Conservation (phyloP, 1,140 invertebrate genomes). For the Matsumurasca onukii region DNA sequence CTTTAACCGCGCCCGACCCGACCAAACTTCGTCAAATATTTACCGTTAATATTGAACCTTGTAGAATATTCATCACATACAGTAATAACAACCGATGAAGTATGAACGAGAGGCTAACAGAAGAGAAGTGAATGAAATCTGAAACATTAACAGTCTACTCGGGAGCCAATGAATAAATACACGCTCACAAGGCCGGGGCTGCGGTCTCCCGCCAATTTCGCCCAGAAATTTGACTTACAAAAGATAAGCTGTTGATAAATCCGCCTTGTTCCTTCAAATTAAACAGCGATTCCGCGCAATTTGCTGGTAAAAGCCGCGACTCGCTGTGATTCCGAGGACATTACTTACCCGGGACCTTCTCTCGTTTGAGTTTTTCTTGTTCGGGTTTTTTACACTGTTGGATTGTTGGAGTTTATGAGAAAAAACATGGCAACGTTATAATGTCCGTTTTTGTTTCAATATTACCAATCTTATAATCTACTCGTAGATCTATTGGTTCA, state of each 20-base stretch:
- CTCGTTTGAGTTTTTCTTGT: too few relatives aligned
- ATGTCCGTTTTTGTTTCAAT: not conserved
- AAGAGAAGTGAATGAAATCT: too few relatives aligned
- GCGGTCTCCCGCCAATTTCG: not conserved
- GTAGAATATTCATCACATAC: too few relatives aligned
- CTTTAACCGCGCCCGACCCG: too few relatives aligned
- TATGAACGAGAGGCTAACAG: too few relatives aligned
- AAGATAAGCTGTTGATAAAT: constrained; percentile 22
- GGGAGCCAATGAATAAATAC: too few relatives aligned
- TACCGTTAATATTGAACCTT: too few relatives aligned
- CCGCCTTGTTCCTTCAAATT: constrained; percentile 15
- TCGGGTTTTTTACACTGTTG: too few relatives aligned
- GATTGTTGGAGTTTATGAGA: not conserved
- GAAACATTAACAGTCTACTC: too few relatives aligned
- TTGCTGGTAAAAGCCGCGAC: not conserved
- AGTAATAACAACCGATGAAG: too few relatives aligned
- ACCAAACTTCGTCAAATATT: too few relatives aligned
- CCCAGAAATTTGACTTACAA: constrained; percentile 18
- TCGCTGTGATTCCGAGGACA: not conserved
- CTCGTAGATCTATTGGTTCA: not conserved
- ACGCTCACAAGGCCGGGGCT: not conserved
- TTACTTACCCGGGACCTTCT: not conserved
- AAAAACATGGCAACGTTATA: not conserved
- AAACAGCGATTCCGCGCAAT: constrained; percentile 17
- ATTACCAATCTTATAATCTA: not conserved